A percentile compares a stretch with the other conserved stretches of the same genome.
These are phyloP conservation scores for Creontiades dilutus DNA, from an alignment of 2,888 invertebrate species.

Conservation along the genomic window DNA sequence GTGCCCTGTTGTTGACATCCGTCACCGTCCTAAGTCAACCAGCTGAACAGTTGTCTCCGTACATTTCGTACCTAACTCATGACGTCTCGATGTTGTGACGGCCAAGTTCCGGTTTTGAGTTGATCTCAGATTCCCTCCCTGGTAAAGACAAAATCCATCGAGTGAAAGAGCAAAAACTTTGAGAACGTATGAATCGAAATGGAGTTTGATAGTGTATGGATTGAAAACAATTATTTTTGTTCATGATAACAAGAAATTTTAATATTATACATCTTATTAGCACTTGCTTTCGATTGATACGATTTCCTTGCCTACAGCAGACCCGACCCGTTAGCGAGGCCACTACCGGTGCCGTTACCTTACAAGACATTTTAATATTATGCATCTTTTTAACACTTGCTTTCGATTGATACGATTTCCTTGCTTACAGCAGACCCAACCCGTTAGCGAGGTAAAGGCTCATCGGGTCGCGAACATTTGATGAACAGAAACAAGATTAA, in stretches of 20 bases:
- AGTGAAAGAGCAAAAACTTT: too few species aligned
- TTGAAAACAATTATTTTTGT: background rate
- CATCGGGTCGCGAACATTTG: too few species aligned
- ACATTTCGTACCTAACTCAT: constrained; percentile 28
- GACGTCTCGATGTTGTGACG: constrained; percentile 36
- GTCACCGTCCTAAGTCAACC: constrained; percentile 59
- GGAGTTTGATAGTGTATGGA: background rate
- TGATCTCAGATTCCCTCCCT: background rate
- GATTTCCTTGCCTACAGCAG: too few species aligned
- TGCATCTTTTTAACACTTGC: background rate
- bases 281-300: background rate
- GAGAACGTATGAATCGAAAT: too few species aligned
- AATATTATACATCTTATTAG: too few species aligned
- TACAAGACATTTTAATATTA: too few species aligned
- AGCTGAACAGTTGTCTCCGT: constrained; percentile 34
- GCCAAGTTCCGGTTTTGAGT: constrained; percentile 14
- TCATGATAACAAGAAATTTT: too few species aligned
- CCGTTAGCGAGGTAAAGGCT: too few species aligned
- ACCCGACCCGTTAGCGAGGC: too few species aligned
- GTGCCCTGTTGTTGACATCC: constrained; percentile 54
- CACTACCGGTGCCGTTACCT: too few species aligned
- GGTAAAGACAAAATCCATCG: background rate
- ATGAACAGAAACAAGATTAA: too few species aligned
- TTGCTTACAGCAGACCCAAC: too few species aligned
- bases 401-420: background rate